A percentile compares a stretch with the other conserved stretches of the same genome.
phyloP scores from a whole-genome alignment of 2,113 vertebrate genomes.

The Rissa tridactyla region DNA sequence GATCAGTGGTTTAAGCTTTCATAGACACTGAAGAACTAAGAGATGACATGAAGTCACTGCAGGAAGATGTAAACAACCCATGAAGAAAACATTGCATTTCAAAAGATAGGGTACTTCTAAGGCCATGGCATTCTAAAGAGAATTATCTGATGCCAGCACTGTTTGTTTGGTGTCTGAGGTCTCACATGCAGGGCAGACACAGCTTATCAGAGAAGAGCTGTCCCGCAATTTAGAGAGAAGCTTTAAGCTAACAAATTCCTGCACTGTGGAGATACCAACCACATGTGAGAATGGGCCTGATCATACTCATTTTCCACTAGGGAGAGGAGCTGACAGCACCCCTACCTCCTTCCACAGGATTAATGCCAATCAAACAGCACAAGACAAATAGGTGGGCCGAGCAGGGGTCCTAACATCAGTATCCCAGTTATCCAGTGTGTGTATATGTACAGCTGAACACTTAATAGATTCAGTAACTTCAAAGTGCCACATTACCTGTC shows the following conservation, averaged over 20 bases:
- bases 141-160: conserved; percentile 60
- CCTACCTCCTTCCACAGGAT: not conserved
- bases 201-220: conserved; percentile 62
- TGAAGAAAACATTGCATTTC: conserved; percentile 53
- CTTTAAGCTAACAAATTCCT: conserved; percentile 41
- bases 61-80: conserved; percentile 34
- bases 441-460: not conserved
- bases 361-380: not conserved
- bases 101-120: conserved; percentile 59
- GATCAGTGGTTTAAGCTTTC: not conserved
- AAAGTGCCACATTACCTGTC: not conserved
- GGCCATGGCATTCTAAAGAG: conserved; percentile 28
- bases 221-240: conserved; percentile 25
- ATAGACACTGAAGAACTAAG: not conserved
- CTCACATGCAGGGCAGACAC: conserved; percentile 49
- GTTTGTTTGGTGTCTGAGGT: conserved; percentile 69
- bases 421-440: not conserved
- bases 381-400: not conserved
- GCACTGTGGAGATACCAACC: not conserved
- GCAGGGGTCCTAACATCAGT: not conserved
- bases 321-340: not conserved
- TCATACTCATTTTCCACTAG: not conserved
- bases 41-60: conserved; percentile 10
- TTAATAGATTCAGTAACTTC: not conserved
- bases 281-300: not conserved